Percentiles rank a stretch among this genome's conserved stretches.
Conservation (phyloP, 2,888 invertebrate species). For the Dicranocentrus wangi region DNA sequence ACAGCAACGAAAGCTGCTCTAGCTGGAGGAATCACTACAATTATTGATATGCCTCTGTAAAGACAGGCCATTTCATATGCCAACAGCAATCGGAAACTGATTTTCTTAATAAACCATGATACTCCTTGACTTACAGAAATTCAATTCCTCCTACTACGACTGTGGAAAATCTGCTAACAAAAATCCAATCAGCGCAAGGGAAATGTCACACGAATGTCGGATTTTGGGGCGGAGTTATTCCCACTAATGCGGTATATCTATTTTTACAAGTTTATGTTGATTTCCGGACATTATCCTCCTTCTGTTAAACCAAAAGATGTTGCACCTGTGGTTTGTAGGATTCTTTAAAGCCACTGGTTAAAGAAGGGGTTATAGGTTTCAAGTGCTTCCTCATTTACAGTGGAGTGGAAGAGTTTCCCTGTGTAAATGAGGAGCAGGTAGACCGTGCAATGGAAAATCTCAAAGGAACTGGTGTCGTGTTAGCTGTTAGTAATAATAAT, state of each 20-base stretch:
- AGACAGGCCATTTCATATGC: slow-evolving; percentile 60
- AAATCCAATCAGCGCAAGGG: slow-evolving; percentile 79
- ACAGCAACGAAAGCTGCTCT: slow-evolving; percentile 84
- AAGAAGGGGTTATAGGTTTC: slow-evolving; percentile 83
- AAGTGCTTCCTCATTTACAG: slow-evolving; percentile 84
- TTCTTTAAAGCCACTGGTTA: slow-evolving; percentile 78
- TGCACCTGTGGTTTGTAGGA: slow-evolving; percentile 75
- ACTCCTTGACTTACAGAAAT: slow-evolving; percentile 77
- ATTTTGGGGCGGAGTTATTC: slow-evolving; percentile 87
- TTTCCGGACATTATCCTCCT: no score
- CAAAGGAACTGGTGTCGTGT: slow-evolving; percentile 79
- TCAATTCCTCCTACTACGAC: slow-evolving; percentile 83
- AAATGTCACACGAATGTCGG: slow-evolving; percentile 82
- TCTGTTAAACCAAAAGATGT: background rate
- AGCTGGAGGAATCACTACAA: slow-evolving; percentile 83
- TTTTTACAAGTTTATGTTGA: background rate
- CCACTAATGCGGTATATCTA: slow-evolving; percentile 79
- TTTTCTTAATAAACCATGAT: background rate
- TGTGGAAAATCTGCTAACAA: slow-evolving; percentile 79
- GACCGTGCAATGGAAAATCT: slow-evolving; percentile 79
- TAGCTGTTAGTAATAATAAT: slow-evolving; percentile 78
- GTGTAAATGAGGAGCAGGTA: slow-evolving; percentile 79
- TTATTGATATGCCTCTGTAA: slow-evolving; percentile 84
- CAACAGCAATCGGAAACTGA: background rate
- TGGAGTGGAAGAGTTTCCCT: slow-evolving; percentile 82